Evolutionary conservation across 1,140 invertebrate genomes (phyloP).

Genomic region (Megathymus violae): DNA sequence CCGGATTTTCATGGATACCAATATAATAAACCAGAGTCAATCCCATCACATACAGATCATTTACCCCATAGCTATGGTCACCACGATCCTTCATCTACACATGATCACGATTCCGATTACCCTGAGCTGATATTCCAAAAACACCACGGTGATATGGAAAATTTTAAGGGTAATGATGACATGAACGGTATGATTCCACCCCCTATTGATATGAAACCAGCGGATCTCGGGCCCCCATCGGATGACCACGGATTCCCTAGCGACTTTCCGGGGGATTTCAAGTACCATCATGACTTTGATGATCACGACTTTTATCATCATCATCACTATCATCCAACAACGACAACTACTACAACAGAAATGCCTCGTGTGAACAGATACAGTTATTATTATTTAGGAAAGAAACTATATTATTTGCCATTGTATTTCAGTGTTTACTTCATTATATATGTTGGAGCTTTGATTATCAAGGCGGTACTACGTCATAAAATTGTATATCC

Average conservation of each 20-base stretch:
- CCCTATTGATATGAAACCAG: constrained; percentile 48
- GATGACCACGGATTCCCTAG: constrained; percentile 72
- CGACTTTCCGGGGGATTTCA: constrained; percentile 78
- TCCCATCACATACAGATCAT: constrained; percentile 38
- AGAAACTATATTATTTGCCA: constrained; percentile 92
- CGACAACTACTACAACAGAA: constrained; percentile 85
- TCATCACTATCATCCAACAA: constrained; percentile 69
- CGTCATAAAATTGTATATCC: constrained; percentile 88
- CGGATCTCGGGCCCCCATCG: constrained; percentile 47
- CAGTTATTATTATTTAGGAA: constrained; percentile 92
- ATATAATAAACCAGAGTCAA: constrained; percentile 57
- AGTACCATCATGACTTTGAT: constrained; percentile 78
- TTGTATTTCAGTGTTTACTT: constrained; percentile 94
- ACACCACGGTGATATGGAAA: constrained; percentile 46
- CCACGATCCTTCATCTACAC: constrained; percentile 42
- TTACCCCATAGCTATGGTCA: constrained; percentile 34
- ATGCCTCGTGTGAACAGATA: constrained; percentile 89
- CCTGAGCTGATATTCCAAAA: constrained; percentile 65
- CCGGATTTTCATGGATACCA: constrained; percentile 66
- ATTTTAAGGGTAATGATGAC: constrained; percentile 50
- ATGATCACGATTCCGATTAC: constrained; percentile 56
- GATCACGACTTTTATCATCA: constrained; percentile 71
- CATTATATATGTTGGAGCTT: constrained; percentile 90
- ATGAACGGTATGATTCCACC: constrained; percentile 66
- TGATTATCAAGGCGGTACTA: constrained; percentile 91